Evolutionary conservation across 2,113 vertebrate species (phyloP), one percentile per base, ranked within the genome.

Genomic region (Myxocyprinus asiaticus): DNA sequence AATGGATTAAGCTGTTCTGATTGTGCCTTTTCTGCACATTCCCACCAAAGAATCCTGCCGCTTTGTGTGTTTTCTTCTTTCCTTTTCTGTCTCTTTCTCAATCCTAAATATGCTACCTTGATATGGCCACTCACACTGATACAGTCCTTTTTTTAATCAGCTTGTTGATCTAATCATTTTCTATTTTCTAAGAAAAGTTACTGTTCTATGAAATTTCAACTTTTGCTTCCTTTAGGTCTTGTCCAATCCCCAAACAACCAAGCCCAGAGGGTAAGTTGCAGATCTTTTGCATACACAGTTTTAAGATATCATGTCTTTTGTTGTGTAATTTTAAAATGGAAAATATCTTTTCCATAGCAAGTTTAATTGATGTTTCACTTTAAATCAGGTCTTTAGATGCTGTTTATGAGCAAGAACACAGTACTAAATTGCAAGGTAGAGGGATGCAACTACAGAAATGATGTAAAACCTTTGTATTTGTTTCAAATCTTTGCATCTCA

Each of bases 201-300:
- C 14, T 2, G 0, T 67, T 50, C 6, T 63, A 50, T 80, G 43
- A 55, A n/a, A 11, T 12, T 79, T 68, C 0, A 67, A 9, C 72
- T 67, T 84, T 53, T 90, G 62, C 72, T 10, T 90, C 61, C 85
- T 81, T 73, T 82, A 98, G 97, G 91, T 96, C 92, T 45, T 80
- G 92, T 67, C 88, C 93, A 74, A 88, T 82, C 85, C 90, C 94
- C 80, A 94, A 96, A 81, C 84, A 94, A 73, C 89, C 89, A 85
- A n/a, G 90, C 62, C 76, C 86, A 74, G 95, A 96, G 63, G 96
- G 97, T 93, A 93, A 92, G 95, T 90, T 55, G 59, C 69, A 51
- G 2, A n/a, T 59, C n/a, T 11, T 61, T 45, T 64, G 69, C 64
- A 9, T n/a, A 11, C 8, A 12, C 48, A 6, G 9, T 12, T 47